A percentile compares a stretch with the other conserved stretches of the same genome.
phyloP scores from a whole-genome alignment of 2,113 vertebrate species.

The Macquaria australasica region DNA sequence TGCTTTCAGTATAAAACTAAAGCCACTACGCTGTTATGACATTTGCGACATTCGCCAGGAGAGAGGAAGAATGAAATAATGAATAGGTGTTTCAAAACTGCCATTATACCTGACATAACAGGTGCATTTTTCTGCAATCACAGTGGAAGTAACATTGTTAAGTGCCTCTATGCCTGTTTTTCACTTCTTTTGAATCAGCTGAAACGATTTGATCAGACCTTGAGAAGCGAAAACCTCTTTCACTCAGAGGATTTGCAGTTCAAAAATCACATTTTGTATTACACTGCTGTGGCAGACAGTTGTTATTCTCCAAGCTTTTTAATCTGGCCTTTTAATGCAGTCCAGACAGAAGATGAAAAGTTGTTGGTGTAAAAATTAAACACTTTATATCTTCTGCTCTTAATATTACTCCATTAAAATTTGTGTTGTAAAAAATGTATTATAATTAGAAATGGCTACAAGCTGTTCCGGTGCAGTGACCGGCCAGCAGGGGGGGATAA shows the following conservation, averaged over 20 bases:
- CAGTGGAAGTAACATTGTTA: slow-evolving; percentile 41
- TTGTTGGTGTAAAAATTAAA: neutral
- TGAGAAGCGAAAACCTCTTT: slow-evolving; percentile 33
- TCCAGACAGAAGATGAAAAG: neutral
- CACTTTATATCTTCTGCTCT: neutral
- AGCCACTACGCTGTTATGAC: slow-evolving; percentile 2
- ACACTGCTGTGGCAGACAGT: neutral
- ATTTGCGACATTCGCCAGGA: neutral
- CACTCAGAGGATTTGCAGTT: slow-evolving; percentile 11
- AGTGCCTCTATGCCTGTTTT: slow-evolving; percentile 47
- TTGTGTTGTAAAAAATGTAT: neutral
- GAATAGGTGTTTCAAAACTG: slow-evolving; percentile 17
- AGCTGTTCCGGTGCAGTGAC: slow-evolving; percentile 18
- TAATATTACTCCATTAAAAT: neutral
- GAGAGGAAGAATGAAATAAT: neutral
- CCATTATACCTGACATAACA: slow-evolving; percentile 32
- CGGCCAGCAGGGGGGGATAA: slow-evolving; percentile 78
- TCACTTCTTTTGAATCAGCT: slow-evolving; percentile 8
- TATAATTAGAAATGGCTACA: neutral
- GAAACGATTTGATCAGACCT: slow-evolving; percentile 55
- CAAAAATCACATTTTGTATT: slow-evolving; percentile 29
- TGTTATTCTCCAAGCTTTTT: slow-evolving; percentile 24
- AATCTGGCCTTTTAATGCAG: slow-evolving; percentile 4
- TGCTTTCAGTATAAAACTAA: slow-evolving; percentile 22
- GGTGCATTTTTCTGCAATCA: slow-evolving; percentile 40